These are phyloP conservation scores for Chaitophorus viminalis DNA, from an alignment of 2,888 invertebrate genomes.

Conservation along the genomic window DNA sequence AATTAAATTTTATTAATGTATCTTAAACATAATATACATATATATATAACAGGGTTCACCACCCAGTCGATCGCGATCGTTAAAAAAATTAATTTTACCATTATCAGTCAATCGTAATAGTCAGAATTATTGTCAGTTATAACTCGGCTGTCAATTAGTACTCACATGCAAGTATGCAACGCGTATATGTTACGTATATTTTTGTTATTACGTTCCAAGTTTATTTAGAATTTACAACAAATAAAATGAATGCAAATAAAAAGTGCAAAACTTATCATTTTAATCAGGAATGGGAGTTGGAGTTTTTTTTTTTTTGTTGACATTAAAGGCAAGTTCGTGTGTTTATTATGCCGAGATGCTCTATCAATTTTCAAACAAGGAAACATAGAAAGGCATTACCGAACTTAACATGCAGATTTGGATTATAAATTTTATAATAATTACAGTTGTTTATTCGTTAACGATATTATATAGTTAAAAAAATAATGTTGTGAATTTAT, in stretches of 20 bases:
- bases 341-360: conserved; percentile 3
- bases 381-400: conserved; percentile 12
- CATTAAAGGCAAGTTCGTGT: background rate
- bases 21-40: background rate
- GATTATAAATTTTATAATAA: too few species aligned
- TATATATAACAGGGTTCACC: background rate
- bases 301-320: too few species aligned
- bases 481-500: conserved; percentile 19
- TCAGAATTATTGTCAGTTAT: too few species aligned
- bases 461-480: background rate
- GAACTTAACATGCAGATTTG: background rate
- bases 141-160: too few species aligned
- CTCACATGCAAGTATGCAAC: background rate
- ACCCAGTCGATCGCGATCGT: too few species aligned
- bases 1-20: conserved; percentile 9
- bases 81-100: too few species aligned
- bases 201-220: background rate
- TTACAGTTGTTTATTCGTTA: too few species aligned
- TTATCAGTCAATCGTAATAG: too few species aligned
- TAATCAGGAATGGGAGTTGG: conserved; percentile 4
- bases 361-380: conserved; percentile 14
- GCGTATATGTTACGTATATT: conserved; percentile 7
- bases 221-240: conserved; percentile 2
- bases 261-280: conserved; percentile 15
- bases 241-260: conserved; percentile 9